Evolutionary conservation across 2,888 invertebrate species (phyloP), one percentile per base, ranked within the genome.

Genomic region (Leuctra nigra): DNA sequence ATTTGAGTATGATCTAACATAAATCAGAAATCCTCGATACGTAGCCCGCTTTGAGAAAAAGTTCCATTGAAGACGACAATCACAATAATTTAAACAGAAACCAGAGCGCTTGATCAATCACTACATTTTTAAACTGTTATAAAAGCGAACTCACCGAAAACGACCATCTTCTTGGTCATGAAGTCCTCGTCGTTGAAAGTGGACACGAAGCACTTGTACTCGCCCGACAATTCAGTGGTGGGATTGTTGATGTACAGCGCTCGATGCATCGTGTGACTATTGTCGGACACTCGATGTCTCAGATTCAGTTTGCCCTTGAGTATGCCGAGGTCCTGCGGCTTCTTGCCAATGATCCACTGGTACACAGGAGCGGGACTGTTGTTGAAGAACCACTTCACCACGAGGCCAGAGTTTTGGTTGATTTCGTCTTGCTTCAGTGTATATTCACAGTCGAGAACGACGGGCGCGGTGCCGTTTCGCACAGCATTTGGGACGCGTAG

Each of bases 351-450:
- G 59, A 88, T 87, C 87, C 88, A 89, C 69, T 88, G 87, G 70
- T 88, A 89, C n/a, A 88, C 83, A 0, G 82, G 79, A 50, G 81
- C 78, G 0, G 78, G 75, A 61, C 76, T 78, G 65, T 83, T 80
- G 69, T 80, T 81, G 66, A 79, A 78, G 68, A 81, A 86, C 88
- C 89, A 88, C 69, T 87, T 87, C 7, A 88, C 82, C 2, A 87
- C 86, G 20, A 89, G 72, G 0, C 84, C 84, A 0, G 78, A 77
- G 61, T 83, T 69, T 47, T 68, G 64, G 33, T 59, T 63, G 36
- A 63, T 68, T 61, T 69, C 82, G 64, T 81, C 81, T 44, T 75
- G 78, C 13, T 79, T 77, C n/a, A 82, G 72, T 63, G 73, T 71
- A 66, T 84, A 88, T 65, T 86, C 83, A 66, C 88, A 89, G 70